Conservation (phyloP, 2,797 vertebrate species). For the Salmo trutta region DNA sequence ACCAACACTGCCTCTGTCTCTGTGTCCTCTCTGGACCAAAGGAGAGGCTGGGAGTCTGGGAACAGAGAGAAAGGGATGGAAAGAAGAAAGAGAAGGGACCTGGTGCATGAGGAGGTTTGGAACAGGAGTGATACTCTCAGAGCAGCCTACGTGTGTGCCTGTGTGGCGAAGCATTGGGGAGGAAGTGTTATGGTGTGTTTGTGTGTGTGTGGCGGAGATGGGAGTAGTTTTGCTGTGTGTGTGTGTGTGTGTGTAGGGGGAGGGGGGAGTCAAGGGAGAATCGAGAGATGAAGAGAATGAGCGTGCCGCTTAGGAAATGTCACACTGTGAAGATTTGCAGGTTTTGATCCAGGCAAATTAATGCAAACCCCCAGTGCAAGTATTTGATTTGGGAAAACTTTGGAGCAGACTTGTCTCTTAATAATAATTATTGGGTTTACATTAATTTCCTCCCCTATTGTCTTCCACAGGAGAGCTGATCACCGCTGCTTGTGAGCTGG, state of each 20-base stretch:
- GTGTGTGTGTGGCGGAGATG: slow-evolving; percentile 50
- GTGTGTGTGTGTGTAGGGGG: slow-evolving; percentile 27
- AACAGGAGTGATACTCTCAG: slow-evolving; percentile 68
- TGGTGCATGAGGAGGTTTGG: slow-evolving; percentile 67
- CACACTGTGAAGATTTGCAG: slow-evolving; percentile 99
- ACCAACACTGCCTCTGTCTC: slow-evolving; percentile 57
- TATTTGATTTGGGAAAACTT: slow-evolving; percentile 99
- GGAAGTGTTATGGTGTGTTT: slow-evolving; percentile 28
- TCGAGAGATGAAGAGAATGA: slow-evolving; percentile 78
- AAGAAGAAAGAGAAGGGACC: slow-evolving; percentile 46
- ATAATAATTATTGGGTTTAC: slow-evolving; percentile 99
- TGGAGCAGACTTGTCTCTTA: slow-evolving; percentile 98
- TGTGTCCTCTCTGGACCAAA: slow-evolving; percentile 69
- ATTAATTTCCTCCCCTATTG: slow-evolving; percentile 90
- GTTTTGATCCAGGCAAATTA: slow-evolving; percentile 99
- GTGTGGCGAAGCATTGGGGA: slow-evolving; percentile 69
- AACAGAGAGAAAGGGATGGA: neutral
- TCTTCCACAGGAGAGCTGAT: slow-evolving; percentile 99
- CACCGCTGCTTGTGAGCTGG: slow-evolving; percentile 99
- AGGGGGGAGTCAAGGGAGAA: slow-evolving; percentile 72
- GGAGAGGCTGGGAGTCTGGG: slow-evolving; percentile 64
- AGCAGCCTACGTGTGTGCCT: slow-evolving; percentile 72
- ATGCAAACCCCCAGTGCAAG: slow-evolving; percentile 99
- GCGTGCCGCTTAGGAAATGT: slow-evolving; percentile 90
- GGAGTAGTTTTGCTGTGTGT: slow-evolving; percentile 23